Evolutionary conservation across 2,113 vertebrate genomes (phyloP), one percentile per base, ranked within the genome.

Genomic region (Hippocampus barbouri): DNA sequence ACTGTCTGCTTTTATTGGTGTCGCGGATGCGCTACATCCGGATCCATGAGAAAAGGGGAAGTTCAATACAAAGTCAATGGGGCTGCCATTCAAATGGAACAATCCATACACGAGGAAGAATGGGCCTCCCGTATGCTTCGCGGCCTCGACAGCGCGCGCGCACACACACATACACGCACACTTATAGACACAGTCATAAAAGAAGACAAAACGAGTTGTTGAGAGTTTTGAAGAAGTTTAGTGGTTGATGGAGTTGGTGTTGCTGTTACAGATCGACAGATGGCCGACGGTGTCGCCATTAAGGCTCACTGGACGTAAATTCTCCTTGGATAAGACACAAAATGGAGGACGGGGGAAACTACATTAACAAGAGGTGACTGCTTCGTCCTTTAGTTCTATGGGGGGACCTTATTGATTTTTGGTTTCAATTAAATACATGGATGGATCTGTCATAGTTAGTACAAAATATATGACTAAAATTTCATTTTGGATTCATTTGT

Each of bases 41-140:
- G 92, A 91, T 91, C 86, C 89, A 91, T 92, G 85, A 85, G 79
- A 89, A 90, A 86, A 82, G 80, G 59, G 59, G 79, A 91, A 90
- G 88, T 92, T 90, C 90, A 87, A 77, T 87, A 83, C 91, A 87
- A 89, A 90, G 90, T 91, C 89, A 93, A 89, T 92, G 83, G 89
- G 89, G 27, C 90, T 86, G 41, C 90, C 40, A 87, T 93, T 93
- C 86, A 91, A 71, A 92, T 91, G 91, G 90, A 91, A 91, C 90
- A 87, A 88, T 90, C 89, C 88, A 87, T 88, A 34, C 5, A 10
- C 80, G 87, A 75, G 74, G 78, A 75, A 83, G 89, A 87, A 40
- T 41, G 30, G 40, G 38, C 38, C 62, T 34, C 62, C 30, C 30
- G 62, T 34, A 64, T 23, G 53, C 21, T n/a, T 9, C 53, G 8